Percentiles rank a stretch among this genome's conserved stretches.
Evolutionary conservation across 1,140 invertebrate species (phyloP).

Genomic region (Hylaeus anthracinus): DNA sequence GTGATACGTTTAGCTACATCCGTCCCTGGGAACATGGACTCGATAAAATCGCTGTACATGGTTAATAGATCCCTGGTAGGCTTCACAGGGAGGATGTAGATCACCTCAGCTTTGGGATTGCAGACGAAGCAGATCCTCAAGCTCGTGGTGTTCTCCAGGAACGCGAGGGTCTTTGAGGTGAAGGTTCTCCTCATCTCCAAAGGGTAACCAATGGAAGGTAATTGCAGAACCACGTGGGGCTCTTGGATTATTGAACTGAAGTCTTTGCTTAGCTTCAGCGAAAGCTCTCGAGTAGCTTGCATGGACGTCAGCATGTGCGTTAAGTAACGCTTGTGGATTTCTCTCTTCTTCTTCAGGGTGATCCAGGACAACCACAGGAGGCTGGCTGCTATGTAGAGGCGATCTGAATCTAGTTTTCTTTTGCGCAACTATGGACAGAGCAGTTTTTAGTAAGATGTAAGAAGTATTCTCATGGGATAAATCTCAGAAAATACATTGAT

Average conservation of each 20-base stretch:
- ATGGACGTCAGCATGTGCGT: conserved; percentile 43
- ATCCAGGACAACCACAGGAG: conserved; percentile 55
- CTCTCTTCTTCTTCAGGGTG: conserved; percentile 14
- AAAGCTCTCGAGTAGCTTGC: conserved; percentile 32
- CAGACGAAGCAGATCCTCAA: conserved; percentile 42
- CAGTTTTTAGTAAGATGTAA: too few species aligned
- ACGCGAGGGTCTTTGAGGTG: conserved; percentile 5
- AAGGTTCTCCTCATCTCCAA: conserved; percentile 26
- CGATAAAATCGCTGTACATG: conserved; percentile 58
- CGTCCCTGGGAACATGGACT: conserved; percentile 40
- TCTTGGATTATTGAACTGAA: conserved; percentile 13
- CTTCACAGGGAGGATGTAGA: conserved; percentile 51
- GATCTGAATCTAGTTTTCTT: not conserved
- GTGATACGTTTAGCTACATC: conserved; percentile 41
- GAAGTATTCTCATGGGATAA: too few species aligned
- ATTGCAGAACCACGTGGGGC: conserved; percentile 48
- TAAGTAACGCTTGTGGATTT: conserved; percentile 47
- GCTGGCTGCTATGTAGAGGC: conserved; percentile 56
- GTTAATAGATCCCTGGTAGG: conserved; percentile 25
- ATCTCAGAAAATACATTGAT: too few species aligned
- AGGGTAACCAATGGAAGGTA: conserved; percentile 50
- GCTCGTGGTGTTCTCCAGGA: conserved; percentile 41
- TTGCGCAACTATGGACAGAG: conserved; percentile 7
- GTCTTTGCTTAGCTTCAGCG: conserved; percentile 27
- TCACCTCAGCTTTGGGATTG: conserved; percentile 36